Evolutionary conservation across 2,888 invertebrate genomes (phyloP), one percentile per base, ranked within the genome.

Genomic region (Scaptomyza cyrtandrae): DNA sequence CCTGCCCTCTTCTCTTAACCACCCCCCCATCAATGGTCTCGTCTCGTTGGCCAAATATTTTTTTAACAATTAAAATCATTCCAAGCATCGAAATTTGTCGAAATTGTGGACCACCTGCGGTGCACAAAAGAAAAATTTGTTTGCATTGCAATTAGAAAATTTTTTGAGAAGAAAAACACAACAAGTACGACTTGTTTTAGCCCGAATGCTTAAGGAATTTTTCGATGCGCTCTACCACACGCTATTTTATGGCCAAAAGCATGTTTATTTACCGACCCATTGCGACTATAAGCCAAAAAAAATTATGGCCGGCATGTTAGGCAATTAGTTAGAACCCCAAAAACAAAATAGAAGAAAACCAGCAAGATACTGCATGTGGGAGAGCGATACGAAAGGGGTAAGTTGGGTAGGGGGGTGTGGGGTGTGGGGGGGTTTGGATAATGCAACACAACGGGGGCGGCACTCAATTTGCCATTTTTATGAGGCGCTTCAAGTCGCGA

Each of bases 401-500:
- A n/a, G n/a, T n/a, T n/a, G n/a, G 9, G 29, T 7, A 44, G 29
- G 60, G 50, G 19, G 19, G 24, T 24, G 19, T 6, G 19, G 19
- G 6, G 24, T 5, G 31, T n/a, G 19, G 35, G 61, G 31, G 31
- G 10, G n/a, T 19, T 24, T 3, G 27, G 62, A 13, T 27, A 31
- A 58, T 55, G 61, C 54, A 49, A 71, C 88, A 54, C 82, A 83
- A 86, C 88, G 88, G 82, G 82, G 80, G 82, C 88, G 64, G 81
- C 85, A 87, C 89, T 89, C 77, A 86, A 87, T 87, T 86, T 79
- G 82, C 88, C 79, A 89, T 87, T 89, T 86, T 86, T 86, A 89
- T 87, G 85, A 81, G 88, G 76, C 82, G 86, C 80, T 76, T 70
- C 66, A 78, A 84, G 64, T 66, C 66, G 46, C 73, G 59, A 11